Evolutionary conservation across 2,888 invertebrate genomes (phyloP), one percentile per base, ranked within the genome.

Genomic region (Clunio marinus): DNA sequence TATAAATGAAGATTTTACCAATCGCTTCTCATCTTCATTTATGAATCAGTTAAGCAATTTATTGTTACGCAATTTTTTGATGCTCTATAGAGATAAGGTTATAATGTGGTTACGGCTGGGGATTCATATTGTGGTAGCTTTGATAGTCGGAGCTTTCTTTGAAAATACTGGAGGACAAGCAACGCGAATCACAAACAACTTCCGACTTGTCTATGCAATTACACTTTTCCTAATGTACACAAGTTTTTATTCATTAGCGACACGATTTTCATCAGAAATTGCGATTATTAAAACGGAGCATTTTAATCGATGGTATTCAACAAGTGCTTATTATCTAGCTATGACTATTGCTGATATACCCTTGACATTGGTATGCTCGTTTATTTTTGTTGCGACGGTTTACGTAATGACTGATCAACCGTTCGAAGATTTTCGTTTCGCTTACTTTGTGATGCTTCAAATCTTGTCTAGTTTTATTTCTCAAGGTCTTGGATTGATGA

Each of bases 301-400:
- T 75, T 80, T 87, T 24, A 90, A 91, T 76, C 87, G 87, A 75
- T 91, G 90, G 89, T 90, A 91, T 75, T 85, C 85, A 7, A 76
- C 89, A 35, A 81, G 83, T 70, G 83, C 86, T 0, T 90, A 90
- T 75, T 89, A 88, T 74, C 77, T 85, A n/a, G 85, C 89, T 0
- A 89, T 89, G 77, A 83, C 89, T 3, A 75, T 89, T 70, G 85
- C 89, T 1, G 89, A 90, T 74, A 76, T 90, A 73, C 90, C 89
- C 83, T 24, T 58, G 58, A 4, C n/a, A 2, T 8, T 22, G 7
- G 51, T 22, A 2, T 13, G 20, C 4, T 20, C 51, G 2, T 4
- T 7, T 2, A 4, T 51, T 13, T 51, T 51, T 13, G 51, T 51
- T 7, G 10, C 51, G 5, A 51, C n/a, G 2, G 20, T 51, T 22